A percentile compares a stretch with the other conserved stretches of the same genome.
These are phyloP conservation scores for Strigamia transsilvanica DNA, from an alignment of 2,888 invertebrate genomes.

Conservation along the genomic window DNA sequence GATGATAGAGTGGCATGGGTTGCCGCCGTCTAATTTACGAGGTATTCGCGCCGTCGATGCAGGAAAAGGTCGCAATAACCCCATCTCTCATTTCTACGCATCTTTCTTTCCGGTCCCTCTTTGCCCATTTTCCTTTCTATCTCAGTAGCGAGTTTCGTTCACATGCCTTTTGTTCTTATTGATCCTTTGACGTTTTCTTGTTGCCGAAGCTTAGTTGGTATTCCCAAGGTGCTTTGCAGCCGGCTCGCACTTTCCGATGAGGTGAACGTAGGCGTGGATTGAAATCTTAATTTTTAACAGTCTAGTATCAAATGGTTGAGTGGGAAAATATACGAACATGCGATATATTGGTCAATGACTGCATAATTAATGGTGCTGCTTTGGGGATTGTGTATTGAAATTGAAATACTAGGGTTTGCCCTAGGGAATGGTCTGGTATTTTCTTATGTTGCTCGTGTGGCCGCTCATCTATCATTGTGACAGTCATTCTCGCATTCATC, in stretches of 20 bases:
- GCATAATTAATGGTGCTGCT: too few relatives aligned
- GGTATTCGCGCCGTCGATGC: slow-evolving; percentile 2
- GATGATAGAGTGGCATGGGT: slow-evolving; percentile 19
- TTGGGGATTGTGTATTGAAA: neutral
- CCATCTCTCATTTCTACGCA: slow-evolving; percentile 9
- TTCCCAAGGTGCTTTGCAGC: slow-evolving; percentile 6
- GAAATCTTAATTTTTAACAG: slow-evolving; percentile 10
- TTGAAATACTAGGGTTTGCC: neutral
- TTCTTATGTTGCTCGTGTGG: slow-evolving; percentile 9
- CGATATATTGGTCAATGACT: neutral
- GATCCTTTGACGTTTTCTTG: slow-evolving; percentile 22
- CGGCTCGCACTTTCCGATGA: neutral
- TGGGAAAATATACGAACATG: neutral
- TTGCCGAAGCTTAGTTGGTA: slow-evolving; percentile 2
- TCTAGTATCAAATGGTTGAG: neutral
- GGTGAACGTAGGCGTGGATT: neutral
- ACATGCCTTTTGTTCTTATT: slow-evolving; percentile 9
- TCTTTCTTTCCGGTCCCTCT: neutral
- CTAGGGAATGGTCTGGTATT: neutral
- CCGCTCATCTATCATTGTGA: neutral
- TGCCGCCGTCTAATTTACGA: slow-evolving; percentile 24
- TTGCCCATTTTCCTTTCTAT: neutral
- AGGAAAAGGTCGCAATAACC: slow-evolving; percentile 9
- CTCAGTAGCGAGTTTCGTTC: neutral
- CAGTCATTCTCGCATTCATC: neutral